Percentiles rank a stretch among this genome's conserved stretches.
Conservation (phyloP, 1,140 invertebrate species). For the Oedothorax gibbosus region DNA sequence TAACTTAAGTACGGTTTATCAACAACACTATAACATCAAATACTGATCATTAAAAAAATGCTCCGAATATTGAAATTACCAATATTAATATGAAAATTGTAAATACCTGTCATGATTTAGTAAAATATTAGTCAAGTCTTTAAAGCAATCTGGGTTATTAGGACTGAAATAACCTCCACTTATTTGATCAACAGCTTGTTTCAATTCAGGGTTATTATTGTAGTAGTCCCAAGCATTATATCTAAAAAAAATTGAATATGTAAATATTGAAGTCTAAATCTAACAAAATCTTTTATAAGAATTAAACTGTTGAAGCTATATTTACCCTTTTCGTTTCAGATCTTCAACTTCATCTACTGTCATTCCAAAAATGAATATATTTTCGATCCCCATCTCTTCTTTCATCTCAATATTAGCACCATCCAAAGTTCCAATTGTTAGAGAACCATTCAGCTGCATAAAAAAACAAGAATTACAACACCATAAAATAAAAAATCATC, state of each 20-base stretch:
- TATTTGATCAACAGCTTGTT: slow-evolving; percentile 96
- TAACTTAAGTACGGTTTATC: no score
- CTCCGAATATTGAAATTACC: not conserved
- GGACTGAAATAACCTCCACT: slow-evolving; percentile 96
- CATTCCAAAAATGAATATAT: slow-evolving; percentile 99
- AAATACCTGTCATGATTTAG: slow-evolving; percentile 85
- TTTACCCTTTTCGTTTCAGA: slow-evolving; percentile 77
- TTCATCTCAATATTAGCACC: slow-evolving; percentile 99
- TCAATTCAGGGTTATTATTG: slow-evolving; percentile 88
- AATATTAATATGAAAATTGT: not conserved
- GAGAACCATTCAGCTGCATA: slow-evolving; percentile 85
- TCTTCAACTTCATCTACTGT: slow-evolving; percentile 90
- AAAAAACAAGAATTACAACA: not conserved
- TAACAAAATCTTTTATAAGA: not conserved
- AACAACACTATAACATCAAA: not conserved
- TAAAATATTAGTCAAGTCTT: slow-evolving; percentile 90
- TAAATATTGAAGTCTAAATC: not conserved
- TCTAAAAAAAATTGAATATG: slow-evolving; percentile 7
- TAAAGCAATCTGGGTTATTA: slow-evolving; percentile 89
- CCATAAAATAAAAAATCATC: no score
- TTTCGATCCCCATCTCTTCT: slow-evolving; percentile 97
- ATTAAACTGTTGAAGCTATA: not conserved
- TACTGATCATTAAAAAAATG: no score
- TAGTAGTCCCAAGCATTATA: slow-evolving; percentile 97
- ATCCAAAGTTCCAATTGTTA: slow-evolving; percentile 99